phyloP scores from a whole-genome alignment of 2,888 invertebrate species.

The Priocnemis perturbator region DNA sequence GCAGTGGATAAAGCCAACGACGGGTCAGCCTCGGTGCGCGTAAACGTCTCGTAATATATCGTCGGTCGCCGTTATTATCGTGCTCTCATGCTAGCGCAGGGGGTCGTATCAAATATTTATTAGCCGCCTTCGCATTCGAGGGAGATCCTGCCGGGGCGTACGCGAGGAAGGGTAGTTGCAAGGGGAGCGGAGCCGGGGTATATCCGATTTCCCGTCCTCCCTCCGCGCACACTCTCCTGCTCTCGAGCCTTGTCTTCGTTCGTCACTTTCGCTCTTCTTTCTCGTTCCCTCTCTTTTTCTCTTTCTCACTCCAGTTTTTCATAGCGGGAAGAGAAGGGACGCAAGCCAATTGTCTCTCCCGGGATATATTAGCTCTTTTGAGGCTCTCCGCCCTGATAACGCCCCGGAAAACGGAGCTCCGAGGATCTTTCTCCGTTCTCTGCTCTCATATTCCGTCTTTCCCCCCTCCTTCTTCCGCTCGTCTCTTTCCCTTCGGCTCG shows the following conservation, averaged over 20 bases:
- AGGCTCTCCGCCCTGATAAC: slow-evolving; percentile 60
- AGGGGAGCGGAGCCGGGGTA: too few relatives aligned
- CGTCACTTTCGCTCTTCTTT: neutral
- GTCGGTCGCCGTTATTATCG: too few relatives aligned
- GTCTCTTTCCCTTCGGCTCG: too few relatives aligned
- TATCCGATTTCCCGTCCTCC: neutral
- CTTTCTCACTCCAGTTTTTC: neutral
- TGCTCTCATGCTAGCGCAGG: too few relatives aligned
- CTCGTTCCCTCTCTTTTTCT: neutral
- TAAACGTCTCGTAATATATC: too few relatives aligned
- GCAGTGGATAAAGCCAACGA: too few relatives aligned
- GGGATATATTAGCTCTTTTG: slow-evolving; percentile 68
- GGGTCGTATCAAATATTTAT: too few relatives aligned
- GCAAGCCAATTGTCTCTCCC: slow-evolving; percentile 54
- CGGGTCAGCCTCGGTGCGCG: too few relatives aligned
- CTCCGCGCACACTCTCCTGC: neutral
- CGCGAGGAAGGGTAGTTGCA: too few relatives aligned
- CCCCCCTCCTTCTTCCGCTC: neutral
- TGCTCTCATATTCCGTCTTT: slow-evolving; percentile 18
- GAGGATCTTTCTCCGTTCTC: slow-evolving; percentile 21
- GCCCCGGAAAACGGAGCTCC: slow-evolving; percentile 49
- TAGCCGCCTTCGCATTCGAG: too few relatives aligned
- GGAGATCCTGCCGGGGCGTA: too few relatives aligned
- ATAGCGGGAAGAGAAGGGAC: slow-evolving; percentile 4
- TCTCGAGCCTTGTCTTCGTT: neutral